Evolutionary conservation across 1,140 invertebrate genomes (phyloP).

Genomic region (Tyrophagus putrescentiae): DNA sequence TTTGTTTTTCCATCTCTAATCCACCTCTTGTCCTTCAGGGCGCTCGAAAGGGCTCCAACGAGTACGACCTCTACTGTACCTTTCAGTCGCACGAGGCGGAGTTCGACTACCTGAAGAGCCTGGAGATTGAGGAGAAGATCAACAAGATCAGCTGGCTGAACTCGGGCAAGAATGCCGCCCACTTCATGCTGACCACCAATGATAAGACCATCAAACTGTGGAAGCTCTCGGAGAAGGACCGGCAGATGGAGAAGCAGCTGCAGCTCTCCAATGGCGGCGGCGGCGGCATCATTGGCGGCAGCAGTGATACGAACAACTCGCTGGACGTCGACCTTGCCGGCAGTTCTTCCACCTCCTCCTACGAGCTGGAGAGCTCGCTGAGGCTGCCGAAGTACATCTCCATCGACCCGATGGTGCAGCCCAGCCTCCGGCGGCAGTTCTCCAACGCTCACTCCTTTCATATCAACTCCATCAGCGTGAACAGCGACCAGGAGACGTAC

Average conservation of each 20-base stretch:
- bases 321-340: slow-evolving; percentile 64
- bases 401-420: slow-evolving; percentile 96
- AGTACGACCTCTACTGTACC: slow-evolving; percentile 99
- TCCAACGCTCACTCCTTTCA: slow-evolving; percentile 99
- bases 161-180: slow-evolving; percentile 80
- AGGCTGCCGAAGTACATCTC: slow-evolving; percentile 80
- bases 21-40: slow-evolving; percentile 43
- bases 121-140: slow-evolving; percentile 99
- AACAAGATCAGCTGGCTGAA: slow-evolving; percentile 99
- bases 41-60: slow-evolving; percentile 72
- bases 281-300: slow-evolving; percentile 88
- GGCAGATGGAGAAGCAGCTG: slow-evolving; percentile 61
- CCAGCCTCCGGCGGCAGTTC: slow-evolving; percentile 90
- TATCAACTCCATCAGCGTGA: slow-evolving; percentile 98
- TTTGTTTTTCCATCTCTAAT: slow-evolving; percentile 6
- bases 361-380: too few species aligned
- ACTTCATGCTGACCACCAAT: slow-evolving; percentile 97
- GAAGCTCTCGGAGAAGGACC: slow-evolving; percentile 84
- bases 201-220: slow-evolving; percentile 70
- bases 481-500: slow-evolving; percentile 98
- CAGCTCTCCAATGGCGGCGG: too few species aligned
- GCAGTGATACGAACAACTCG: slow-evolving; percentile 44
- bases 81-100: slow-evolving; percentile 99
- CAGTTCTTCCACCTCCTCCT: slow-evolving; percentile 35
- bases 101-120: slow-evolving; percentile 98